Conservation (phyloP, 2,888 invertebrate species). For the Thymelicus lineola region DNA sequence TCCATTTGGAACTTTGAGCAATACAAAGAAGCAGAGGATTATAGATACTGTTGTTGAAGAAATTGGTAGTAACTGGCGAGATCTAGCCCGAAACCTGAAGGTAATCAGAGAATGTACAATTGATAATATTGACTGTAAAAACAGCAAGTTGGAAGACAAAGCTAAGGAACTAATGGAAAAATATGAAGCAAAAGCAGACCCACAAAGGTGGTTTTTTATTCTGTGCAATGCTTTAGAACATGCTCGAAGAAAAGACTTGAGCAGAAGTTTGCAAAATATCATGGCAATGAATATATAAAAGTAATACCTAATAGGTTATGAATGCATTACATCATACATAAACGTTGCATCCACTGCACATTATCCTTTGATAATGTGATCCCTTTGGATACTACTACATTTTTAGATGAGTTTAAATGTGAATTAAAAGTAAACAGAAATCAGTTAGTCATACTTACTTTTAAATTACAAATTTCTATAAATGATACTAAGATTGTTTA, state of each 20-base stretch:
- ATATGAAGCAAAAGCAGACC: constrained; percentile 61
- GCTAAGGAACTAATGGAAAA: constrained; percentile 59
- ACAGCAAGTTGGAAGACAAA: constrained; percentile 54
- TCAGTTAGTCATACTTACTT: no score
- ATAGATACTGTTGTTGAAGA: constrained; percentile 62
- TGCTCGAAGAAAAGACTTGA: constrained; percentile 66
- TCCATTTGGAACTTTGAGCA: constrained; percentile 52
- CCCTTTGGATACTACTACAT: no score
- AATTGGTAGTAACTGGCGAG: constrained; percentile 71
- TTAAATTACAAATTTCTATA: no score
- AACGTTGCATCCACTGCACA: no score
- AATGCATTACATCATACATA: no score
- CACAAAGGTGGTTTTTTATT: constrained; percentile 68
- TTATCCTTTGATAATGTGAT: no score
- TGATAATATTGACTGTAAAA: constrained; percentile 64
- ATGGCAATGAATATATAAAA: constrained; percentile 69
- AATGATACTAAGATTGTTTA: no score
- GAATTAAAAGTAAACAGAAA: no score
- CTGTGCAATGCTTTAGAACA: constrained; percentile 72
- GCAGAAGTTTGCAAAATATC: constrained; percentile 63
- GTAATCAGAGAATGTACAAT: constrained; percentile 69
- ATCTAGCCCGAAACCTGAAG: constrained; percentile 68
- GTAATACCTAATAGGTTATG: neutral
- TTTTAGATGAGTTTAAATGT: no score
- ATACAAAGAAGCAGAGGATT: constrained; percentile 62